Evolutionary conservation across 2,113 vertebrate genomes (phyloP).

Genomic region (Antidorcas marsupialis): DNA sequence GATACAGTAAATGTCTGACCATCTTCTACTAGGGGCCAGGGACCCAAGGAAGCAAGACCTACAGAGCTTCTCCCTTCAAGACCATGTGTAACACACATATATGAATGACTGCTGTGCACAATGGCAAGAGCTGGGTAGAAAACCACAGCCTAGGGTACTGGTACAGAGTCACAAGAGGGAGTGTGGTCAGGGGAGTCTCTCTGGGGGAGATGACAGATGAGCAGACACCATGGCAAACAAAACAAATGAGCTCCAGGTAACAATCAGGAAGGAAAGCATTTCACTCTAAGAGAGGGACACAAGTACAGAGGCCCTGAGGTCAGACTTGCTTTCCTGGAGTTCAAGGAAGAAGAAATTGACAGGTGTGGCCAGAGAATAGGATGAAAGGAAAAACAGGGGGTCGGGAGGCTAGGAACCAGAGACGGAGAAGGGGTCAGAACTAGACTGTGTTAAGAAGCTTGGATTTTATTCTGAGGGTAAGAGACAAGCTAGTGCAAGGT

Average conservation of each 20-base stretch:
- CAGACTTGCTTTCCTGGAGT: background rate
- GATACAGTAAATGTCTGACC: background rate
- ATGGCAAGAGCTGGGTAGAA: background rate
- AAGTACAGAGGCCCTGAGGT: background rate
- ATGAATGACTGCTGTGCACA: no score
- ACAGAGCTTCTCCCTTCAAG: background rate
- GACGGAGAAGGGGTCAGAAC: background rate
- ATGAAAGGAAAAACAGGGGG: background rate
- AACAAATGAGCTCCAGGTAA: background rate
- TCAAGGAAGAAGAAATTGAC: background rate
- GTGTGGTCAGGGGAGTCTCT: background rate
- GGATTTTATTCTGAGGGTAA: background rate
- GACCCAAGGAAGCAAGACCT: background rate
- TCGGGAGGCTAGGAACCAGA: background rate
- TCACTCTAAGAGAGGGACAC: background rate
- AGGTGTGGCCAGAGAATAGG: background rate
- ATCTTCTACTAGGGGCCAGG: no score
- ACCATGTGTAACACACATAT: background rate
- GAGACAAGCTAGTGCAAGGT: background rate
- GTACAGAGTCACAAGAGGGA: background rate
- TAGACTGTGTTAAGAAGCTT: background rate
- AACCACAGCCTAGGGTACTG: background rate
- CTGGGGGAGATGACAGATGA: background rate
- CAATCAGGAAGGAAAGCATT: background rate
- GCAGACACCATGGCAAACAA: background rate